Evolutionary conservation across 2,113 vertebrate genomes (phyloP), one percentile per base, ranked within the genome.

Genomic region (Willisornis vidua): DNA sequence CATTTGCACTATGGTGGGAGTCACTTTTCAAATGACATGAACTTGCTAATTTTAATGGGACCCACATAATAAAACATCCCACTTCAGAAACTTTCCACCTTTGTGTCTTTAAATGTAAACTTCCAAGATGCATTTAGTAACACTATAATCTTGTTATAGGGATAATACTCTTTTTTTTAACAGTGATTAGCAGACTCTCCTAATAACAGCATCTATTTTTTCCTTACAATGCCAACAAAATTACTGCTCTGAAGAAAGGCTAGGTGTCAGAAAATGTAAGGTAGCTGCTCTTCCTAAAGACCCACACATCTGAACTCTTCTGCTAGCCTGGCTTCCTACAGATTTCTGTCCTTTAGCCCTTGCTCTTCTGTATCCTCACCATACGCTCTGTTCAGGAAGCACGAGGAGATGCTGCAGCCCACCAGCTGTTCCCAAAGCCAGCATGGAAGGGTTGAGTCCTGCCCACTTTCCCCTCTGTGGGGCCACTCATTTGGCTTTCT

Each of bases 341-440:
- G 87, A 91, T 85, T 78, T 84, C 39, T 78, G 86, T 91, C 94
- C 93, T 95, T 91, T 68, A 92, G 89, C 91, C 93, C 61, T 95
- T 93, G 80, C 33, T 92, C 80, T 77, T 95, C 76, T 45, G 9
- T 24, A 89, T 63, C 94, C 76, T 75, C 61, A 48, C 68, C 95
- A 84, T 71, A 96, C 43, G 39, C 24, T 71, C n/a, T 0, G 17
- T 55, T 91, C 80, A 72, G 91, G 84, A 93, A 86, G 80, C 26
- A 79, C 3, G 0, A 78, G 90, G 83, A 92, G 91, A 91, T 78
- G 76, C 73, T 78, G 86, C 61, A 94, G 89, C 80, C 68, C 1
- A 0, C 80, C 91, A 96, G 93, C 94, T 94, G 91, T 94, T 96
- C 76, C 94, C 68, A 87, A 57, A 43, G 72, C 7, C 1, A 78